Percentiles rank a stretch among this genome's conserved stretches.
Conservation (phyloP, 2,888 invertebrate genomes). For the Agrotis ipsilon region DNA sequence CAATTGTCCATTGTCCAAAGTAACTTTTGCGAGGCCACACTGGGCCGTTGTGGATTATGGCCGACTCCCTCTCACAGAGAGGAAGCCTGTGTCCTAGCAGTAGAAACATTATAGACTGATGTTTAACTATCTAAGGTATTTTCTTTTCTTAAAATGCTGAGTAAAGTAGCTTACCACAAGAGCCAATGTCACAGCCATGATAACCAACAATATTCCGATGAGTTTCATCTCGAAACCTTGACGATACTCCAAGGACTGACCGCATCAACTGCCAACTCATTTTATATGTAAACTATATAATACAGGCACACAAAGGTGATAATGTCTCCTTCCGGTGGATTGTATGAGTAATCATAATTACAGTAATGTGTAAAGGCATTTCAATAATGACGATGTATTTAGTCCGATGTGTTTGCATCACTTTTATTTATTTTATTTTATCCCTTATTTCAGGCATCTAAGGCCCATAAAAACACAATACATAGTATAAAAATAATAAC, state of each 20-base stretch:
- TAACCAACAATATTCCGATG: conserved; percentile 28
- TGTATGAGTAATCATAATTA: conserved; percentile 24
- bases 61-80: no score
- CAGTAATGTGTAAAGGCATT: conserved; percentile 6
- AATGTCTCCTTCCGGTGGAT: conserved; percentile 45
- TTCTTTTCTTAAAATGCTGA: neutral
- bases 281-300: conserved; percentile 31
- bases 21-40: no score
- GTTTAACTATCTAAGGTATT: no score
- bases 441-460: no score
- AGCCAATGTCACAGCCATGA: conserved; percentile 34
- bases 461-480: no score
- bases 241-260: conserved; percentile 11
- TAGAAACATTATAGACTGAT: no score
- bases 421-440: no score
- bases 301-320: conserved; percentile 2
- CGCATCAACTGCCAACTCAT: neutral
- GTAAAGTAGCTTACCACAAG: conserved; percentile 38
- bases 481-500: no score
- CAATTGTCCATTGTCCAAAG: no score
- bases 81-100: no score
- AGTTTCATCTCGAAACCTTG: conserved; percentile 46
- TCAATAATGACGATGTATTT: conserved; percentile 22
- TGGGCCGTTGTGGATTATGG: no score
- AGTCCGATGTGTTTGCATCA: neutral